Evolutionary conservation across 2,113 vertebrate species (phyloP), one percentile per base, ranked within the genome.

Genomic region (Glareola pratincola): DNA sequence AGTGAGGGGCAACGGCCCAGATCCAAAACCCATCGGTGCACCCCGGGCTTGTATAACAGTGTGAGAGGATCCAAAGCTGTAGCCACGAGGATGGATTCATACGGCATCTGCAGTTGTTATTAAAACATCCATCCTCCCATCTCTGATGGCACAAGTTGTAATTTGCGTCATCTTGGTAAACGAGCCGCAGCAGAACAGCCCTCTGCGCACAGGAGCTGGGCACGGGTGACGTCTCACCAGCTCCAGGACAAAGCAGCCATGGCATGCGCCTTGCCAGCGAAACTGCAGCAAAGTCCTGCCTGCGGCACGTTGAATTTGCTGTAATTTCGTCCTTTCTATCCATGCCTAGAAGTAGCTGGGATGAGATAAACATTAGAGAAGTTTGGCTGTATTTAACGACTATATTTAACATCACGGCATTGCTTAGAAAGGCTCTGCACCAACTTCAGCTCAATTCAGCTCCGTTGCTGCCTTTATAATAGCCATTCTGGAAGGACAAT

Each of bases 381-480:
- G 47, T 36, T 8, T 20, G 34, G 34, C 62, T 75, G 39, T 47
- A 24, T 51, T 67, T 60, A 36, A 15, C 26, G 41, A n/a, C 63
- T 48, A 0, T 6, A 3, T 68, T 63, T 80, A 45, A 20, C 34
- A 26, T 2, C 9, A 1, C 1, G 12, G 5, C 22, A 37, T 5
- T 24, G n/a, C 67, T 63, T 5, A 24, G 56, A 63, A 53, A 53
- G 62, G 29, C 13, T 68, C 41, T n/a, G 21, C 39, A 63, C 30
- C 27, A 26, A 16, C 56, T 45, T 50, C 64, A 74, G 8, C 5
- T 56, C 4, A 6, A 4, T 36, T 20, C 53, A n/a, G 51, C 22
- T 89, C 32, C 59, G 29, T 82, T 4, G 0, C 6, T 51, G 67
- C 39, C 45, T 9, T 20, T n/a, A 4, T 24, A 12, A 29, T 12